These are phyloP conservation scores for Eurystomus glaucurus DNA, from an alignment of 2,797 vertebrate species.

Conservation along the genomic window DNA sequence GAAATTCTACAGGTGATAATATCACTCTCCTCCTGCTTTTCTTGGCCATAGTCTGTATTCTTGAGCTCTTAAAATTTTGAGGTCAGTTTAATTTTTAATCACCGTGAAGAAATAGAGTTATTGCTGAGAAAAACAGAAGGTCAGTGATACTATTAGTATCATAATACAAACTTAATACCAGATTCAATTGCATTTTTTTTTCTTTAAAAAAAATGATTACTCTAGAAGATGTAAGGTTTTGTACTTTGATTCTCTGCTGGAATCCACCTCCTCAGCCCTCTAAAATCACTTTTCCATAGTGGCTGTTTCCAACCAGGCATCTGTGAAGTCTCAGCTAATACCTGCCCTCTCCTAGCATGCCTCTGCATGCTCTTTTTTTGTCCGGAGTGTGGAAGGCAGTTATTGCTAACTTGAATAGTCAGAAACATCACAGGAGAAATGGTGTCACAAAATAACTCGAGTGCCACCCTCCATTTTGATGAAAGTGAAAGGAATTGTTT, in stretches of 20 bases:
- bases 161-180: conserved; percentile 72
- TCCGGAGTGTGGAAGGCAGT: not conserved
- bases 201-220: not conserved
- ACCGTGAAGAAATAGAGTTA: not conserved
- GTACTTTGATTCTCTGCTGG: not conserved
- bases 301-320: not conserved
- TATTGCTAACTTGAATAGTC: not conserved
- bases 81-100: not conserved
- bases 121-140: conserved; percentile 44
- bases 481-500: conserved; percentile 32
- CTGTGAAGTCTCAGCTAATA: not conserved
- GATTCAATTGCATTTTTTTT: not conserved
- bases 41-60: conserved; percentile 9
- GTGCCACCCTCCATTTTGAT: not conserved
- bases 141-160: conserved; percentile 67
- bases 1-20: conserved; percentile 55
- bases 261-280: not conserved
- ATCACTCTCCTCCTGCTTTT: conserved; percentile 40
- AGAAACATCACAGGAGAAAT: not conserved
- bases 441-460: not conserved
- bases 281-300: not conserved
- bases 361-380: not conserved
- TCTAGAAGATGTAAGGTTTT: not conserved
- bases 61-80: not conserved
- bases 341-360: not conserved